Percentiles rank a stretch among this genome's conserved stretches.
Conservation (phyloP, 37 sponge, comb jelly and placozoan genomes). For the Corticium candelabrum region DNA sequence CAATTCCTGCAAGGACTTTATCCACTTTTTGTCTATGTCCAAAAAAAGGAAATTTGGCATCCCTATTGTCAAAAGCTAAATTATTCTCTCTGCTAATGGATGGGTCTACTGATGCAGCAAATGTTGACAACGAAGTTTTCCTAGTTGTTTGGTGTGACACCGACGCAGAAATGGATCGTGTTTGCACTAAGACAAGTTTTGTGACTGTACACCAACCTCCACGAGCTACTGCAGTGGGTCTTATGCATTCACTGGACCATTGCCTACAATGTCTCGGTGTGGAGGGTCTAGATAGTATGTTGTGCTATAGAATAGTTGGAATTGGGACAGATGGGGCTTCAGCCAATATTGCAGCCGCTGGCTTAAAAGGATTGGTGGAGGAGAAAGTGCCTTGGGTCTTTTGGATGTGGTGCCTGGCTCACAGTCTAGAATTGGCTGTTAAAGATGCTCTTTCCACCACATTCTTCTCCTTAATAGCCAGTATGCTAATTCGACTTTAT, state of each 20-base stretch:
- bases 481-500: slow-evolving; percentile 33
- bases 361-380: slow-evolving; percentile 56
- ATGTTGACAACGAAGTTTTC: neutral
- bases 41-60: neutral
- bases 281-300: no score
- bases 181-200: no score
- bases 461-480: neutral
- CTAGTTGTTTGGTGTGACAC: no score
- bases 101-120: neutral
- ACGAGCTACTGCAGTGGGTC: no score
- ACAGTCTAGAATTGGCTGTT: neutral
- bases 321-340: slow-evolving; percentile 57
- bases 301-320: slow-evolving; percentile 28
- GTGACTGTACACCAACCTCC: no score
- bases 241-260: no score
- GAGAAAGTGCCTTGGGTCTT: slow-evolving; percentile 41
- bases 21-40: no score
- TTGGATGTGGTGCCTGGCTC: slow-evolving; percentile 72
- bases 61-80: neutral
- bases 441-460: neutral
- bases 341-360: neutral
- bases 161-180: no score
- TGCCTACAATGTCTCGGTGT: no score
- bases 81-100: neutral
- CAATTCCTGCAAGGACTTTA: slow-evolving; percentile 13